Base-by-base conservation (phyloP, 2,797 vertebrate species). In the Neosalanx taihuensis region DNA sequence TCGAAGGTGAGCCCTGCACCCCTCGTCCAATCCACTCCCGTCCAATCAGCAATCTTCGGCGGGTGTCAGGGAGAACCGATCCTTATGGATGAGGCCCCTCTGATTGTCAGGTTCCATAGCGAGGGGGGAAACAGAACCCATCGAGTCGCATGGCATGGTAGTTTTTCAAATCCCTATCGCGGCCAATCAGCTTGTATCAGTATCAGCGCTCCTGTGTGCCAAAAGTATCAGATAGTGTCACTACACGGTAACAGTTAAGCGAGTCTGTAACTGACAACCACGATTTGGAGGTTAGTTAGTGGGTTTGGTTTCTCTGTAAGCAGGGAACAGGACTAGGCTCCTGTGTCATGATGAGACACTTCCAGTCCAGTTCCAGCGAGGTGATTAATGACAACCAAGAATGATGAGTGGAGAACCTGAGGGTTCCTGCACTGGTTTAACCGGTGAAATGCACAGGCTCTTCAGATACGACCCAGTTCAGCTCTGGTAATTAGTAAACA, bases 1-100 rank as follows among this genome's bases (percentile, higher is more conserved):
- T 93, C 74, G 96, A 99, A 97, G 96, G 97, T 99, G 64, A 87
- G 94, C 23, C 41, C 49, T 29, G 18, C 53, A 51, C 26, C 29
- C 63, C 13, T 5, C 29, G 13, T 35, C 15, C 26, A 18, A 65
- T 60, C 59, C 76, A 29, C 59, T 26, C 49, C 64, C 13, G 1
- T 60, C 20, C 70, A 56, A 71, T 64, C 64, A 23, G 26, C 46
- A 59, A 5, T 20, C 67, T 73, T 5, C 9, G 37, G 0, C 6
- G 68, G 76, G 67, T 61, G 72, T 79, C 58, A 9, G 51, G 2
- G 51, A n/a, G 67, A 56, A 64, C 26, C 46, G 53, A 64, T 74
- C 18, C 31, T 46, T 33, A 70, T 64, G 30, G 57, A 61, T 49
- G 72, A 59, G 60, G 23, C 66, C 80, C 63, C 71, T 6, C 35